Evolutionary conservation across 2,113 vertebrate genomes (phyloP).

Genomic region (Phoenicopterus ruber): DNA sequence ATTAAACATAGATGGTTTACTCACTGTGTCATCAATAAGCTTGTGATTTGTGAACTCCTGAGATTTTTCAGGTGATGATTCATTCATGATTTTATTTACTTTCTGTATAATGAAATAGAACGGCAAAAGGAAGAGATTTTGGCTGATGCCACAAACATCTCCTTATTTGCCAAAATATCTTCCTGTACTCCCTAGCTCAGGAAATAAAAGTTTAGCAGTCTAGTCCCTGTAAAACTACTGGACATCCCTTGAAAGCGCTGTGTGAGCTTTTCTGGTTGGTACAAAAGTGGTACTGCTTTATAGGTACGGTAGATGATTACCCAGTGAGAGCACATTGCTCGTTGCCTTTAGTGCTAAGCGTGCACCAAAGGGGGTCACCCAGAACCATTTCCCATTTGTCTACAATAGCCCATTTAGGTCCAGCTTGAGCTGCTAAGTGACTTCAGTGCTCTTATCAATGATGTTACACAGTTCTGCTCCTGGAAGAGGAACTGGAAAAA

Average conservation of each 20-base stretch:
- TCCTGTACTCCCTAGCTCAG: background rate
- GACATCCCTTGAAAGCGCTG: background rate
- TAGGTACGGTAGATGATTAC: background rate
- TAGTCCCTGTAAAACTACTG: background rate
- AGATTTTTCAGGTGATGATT: background rate
- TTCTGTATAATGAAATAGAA: background rate
- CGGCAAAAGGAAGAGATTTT: background rate
- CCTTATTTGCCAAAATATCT: background rate
- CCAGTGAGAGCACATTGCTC: background rate
- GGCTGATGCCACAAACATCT: background rate
- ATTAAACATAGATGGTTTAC: background rate
- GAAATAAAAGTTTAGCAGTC: background rate
- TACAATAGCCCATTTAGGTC: background rate
- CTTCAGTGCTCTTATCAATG: background rate
- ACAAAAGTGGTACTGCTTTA: background rate
- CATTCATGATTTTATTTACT: background rate
- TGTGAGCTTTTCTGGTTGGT: background rate
- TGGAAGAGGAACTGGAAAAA: background rate
- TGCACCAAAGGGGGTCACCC: background rate
- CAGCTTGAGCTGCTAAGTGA: background rate
- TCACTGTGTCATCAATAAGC: background rate
- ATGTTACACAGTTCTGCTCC: background rate
- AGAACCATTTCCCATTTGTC: background rate
- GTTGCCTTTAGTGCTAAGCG: background rate
- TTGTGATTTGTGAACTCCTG: background rate